Conservation (phyloP, 2,113 vertebrate genomes). For the Lycaon pictus region DNA sequence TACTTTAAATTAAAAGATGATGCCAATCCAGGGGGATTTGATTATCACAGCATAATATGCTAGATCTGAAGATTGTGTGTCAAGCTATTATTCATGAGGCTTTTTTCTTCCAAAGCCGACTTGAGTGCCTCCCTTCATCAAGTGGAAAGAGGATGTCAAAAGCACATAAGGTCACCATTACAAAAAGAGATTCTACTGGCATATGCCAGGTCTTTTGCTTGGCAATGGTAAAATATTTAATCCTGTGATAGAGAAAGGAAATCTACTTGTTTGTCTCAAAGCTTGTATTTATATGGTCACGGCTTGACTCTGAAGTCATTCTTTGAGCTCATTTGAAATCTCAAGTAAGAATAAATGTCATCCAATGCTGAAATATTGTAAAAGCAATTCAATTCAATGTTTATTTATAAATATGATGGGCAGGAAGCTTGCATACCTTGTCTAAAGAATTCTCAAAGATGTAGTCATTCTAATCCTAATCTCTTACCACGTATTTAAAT, state of each 20-base stretch:
- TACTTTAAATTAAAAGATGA: constrained; percentile 72
- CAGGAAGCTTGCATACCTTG: constrained; percentile 64
- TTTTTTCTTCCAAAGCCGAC: constrained; percentile 57
- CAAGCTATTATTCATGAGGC: constrained; percentile 72
- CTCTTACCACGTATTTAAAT: constrained; percentile 12
- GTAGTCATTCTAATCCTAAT: constrained; percentile 40
- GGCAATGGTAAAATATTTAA: constrained; percentile 60
- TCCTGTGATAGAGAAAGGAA: constrained; percentile 76
- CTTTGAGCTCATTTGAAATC: constrained; percentile 72
- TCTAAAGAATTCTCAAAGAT: constrained; percentile 77
- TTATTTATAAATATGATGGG: constrained; percentile 84
- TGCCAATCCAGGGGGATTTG: constrained; percentile 50
- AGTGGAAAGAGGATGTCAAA: constrained; percentile 75
- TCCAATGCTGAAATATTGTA: constrained; percentile 79
- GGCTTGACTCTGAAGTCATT: constrained; percentile 80
- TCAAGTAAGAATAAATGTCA: constrained; percentile 85
- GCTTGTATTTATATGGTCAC: constrained; percentile 81
- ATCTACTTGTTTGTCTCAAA: constrained; percentile 82
- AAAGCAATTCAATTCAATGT: constrained; percentile 82
- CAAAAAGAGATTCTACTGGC: constrained; percentile 53
- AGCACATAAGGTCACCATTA: constrained; percentile 72
- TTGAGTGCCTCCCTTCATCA: constrained; percentile 75
- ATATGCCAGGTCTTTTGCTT: constrained; percentile 54
- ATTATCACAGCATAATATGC: constrained; percentile 49
- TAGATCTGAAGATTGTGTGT: constrained; percentile 70